Conservation (phyloP, 1,140 invertebrate genomes). For the Ladona fulva region DNA sequence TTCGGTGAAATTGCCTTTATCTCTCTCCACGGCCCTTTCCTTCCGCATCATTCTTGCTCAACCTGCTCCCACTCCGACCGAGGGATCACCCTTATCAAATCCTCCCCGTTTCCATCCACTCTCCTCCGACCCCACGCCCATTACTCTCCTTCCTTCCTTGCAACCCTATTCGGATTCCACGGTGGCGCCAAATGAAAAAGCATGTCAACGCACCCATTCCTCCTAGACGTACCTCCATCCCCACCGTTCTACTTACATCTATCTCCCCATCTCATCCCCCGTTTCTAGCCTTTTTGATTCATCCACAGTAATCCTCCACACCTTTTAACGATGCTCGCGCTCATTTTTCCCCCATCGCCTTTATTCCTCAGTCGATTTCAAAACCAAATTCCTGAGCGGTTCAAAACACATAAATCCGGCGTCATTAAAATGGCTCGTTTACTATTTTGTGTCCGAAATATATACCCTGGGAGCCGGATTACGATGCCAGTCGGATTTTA, state of each 20-base stretch:
- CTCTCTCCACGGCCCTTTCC: slow-evolving; percentile 12
- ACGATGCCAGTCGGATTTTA: too few species aligned
- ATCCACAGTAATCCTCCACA: too few species aligned
- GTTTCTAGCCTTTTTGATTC: slow-evolving; percentile 19
- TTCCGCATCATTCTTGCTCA: slow-evolving; percentile 21
- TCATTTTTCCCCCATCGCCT: too few species aligned
- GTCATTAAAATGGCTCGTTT: too few species aligned
- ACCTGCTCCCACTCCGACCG: slow-evolving; percentile 14
- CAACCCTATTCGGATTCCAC: slow-evolving; percentile 19
- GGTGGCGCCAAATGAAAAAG: slow-evolving; percentile 35
- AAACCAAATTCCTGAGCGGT: too few species aligned
- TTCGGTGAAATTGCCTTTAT: background rate
- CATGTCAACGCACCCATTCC: slow-evolving; percentile 33
- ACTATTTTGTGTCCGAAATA: too few species aligned
- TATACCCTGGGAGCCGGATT: too few species aligned
- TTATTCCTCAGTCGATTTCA: too few species aligned
- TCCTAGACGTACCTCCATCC: slow-evolving; percentile 13
- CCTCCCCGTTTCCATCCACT: background rate
- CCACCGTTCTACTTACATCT: slow-evolving; percentile 14
- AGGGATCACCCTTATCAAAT: background rate
- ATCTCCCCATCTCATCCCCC: slow-evolving; percentile 16
- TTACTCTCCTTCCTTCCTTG: slow-evolving; percentile 20
- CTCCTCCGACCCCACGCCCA: slow-evolving; percentile 13
- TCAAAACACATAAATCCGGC: too few species aligned
- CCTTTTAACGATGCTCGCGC: too few species aligned